Percentiles rank a stretch among this genome's conserved stretches.
These are phyloP conservation scores for Caprella mutica DNA, from an alignment of 2,888 invertebrate genomes.

Conservation along the genomic window DNA sequence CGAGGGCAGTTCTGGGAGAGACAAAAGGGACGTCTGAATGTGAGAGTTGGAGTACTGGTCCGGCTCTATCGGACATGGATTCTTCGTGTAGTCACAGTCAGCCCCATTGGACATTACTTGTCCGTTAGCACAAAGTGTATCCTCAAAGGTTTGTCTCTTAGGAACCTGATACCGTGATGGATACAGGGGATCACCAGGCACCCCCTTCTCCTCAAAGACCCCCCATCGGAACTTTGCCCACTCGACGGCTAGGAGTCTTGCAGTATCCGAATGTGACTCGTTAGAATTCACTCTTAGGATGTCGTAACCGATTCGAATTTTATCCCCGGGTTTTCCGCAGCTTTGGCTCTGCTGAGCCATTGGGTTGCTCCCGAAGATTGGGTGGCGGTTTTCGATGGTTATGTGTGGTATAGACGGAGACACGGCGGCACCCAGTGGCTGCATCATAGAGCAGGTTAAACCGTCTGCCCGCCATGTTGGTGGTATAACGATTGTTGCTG, in stretches of 20 bases:
- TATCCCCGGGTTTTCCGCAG: conserved; percentile 50
- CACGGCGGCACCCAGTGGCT: conserved; percentile 12
- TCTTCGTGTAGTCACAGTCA: conserved; percentile 23
- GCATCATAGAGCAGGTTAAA: conserved; percentile 23
- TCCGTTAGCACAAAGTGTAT: conserved; percentile 24
- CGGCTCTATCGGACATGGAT: conserved; percentile 20
- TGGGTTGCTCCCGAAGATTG: conserved; percentile 45
- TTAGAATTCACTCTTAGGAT: conserved; percentile 35
- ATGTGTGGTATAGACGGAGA: conserved; percentile 19
- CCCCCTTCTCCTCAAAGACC: conserved; percentile 55
- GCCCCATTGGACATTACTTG: conserved; percentile 13
- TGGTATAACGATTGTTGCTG: conserved; percentile 51
- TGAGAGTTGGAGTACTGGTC: conserved; percentile 25
- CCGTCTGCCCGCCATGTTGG: conserved; percentile 44
- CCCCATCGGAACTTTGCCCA: conserved; percentile 58
- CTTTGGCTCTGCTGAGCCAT: conserved; percentile 53
- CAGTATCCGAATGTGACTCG: conserved; percentile 35
- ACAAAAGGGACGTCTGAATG: conserved; percentile 26
- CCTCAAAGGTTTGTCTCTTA: conserved; percentile 23
- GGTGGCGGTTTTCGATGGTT: conserved; percentile 38
- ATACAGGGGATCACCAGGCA: conserved; percentile 48
- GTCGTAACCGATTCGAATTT: conserved; percentile 44
- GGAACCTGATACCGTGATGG: conserved; percentile 45
- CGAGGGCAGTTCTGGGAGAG: conserved; percentile 21
- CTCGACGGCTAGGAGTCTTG: conserved; percentile 47